A percentile compares a stretch with the other conserved stretches of the same genome.
phyloP scores from a whole-genome alignment of 2,113 vertebrate species.

The Sterna hirundo region DNA sequence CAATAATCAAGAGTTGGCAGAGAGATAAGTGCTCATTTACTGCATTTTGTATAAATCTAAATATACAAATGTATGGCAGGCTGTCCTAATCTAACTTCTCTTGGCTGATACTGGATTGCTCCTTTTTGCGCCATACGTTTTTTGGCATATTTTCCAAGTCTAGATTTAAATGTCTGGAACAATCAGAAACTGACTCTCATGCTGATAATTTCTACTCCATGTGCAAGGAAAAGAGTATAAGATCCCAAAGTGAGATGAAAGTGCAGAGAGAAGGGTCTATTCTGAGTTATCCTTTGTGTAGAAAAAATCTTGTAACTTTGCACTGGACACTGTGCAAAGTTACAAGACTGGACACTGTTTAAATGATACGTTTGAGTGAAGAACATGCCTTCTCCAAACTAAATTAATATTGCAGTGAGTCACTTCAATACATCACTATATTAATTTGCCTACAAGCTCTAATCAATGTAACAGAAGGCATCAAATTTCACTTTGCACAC shows the following conservation, averaged over 20 bases:
- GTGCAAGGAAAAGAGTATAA: not conserved
- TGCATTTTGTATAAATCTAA: slow-evolving; percentile 19
- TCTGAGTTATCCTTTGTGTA: not conserved
- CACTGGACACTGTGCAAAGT: not conserved
- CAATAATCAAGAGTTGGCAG: slow-evolving; percentile 33
- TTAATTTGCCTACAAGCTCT: not conserved
- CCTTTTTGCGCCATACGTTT: not conserved
- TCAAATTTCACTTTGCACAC: not conserved
- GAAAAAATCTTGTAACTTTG: not conserved
- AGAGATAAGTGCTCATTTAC: slow-evolving; percentile 15
- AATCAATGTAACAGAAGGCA: not conserved
- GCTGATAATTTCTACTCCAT: not conserved
- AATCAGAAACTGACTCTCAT: not conserved
- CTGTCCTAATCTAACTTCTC: not conserved
- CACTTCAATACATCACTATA: not conserved
- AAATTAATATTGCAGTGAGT: not conserved
- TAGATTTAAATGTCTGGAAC: not conserved
- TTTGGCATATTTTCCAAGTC: not conserved
- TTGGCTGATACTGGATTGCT: not conserved
- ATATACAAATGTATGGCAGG: not conserved
- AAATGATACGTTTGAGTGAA: not conserved
- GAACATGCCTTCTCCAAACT: not conserved
- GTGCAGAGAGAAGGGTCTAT: not conserved
- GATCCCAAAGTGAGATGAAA: not conserved
- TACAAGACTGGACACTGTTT: not conserved